Evolutionary conservation across 1,140 invertebrate species (phyloP), one percentile per base, ranked within the genome.

Genomic region (Holcopasites calliopsidis): DNA sequence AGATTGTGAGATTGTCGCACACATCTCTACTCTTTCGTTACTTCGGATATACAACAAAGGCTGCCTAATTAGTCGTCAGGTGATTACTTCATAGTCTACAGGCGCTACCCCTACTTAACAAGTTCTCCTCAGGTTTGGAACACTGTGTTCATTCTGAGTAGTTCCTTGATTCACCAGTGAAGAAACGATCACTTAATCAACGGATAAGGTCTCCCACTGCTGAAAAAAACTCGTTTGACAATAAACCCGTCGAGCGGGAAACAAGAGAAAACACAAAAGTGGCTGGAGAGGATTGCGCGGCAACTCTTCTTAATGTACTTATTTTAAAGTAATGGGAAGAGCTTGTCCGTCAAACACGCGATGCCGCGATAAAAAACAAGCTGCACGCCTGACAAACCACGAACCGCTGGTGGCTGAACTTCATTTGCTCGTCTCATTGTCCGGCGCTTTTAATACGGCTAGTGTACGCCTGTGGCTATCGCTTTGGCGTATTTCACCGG

Each of bases 331-430:
- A 77, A 82, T 82, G 79, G 69, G 77, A 80, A 49, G 68, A 76
- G 66, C 55, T 76, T 71, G 54, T n/a, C 33, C 55, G 55, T 69
- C 38, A 57, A 68, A 66, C 62, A 72, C 38, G 44, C 66, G 68
- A 47, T 57, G 47, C 74, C 47, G 52, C 33, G 72, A 79, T 78
- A 71, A 84, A 86, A 87, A 78, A 85, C 76, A 86, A 83, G 75
- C 78, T 71, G 75, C 77, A 84, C 62, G 73, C 62, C 73, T 85
- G 86, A 85, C 87, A 83, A 87, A 88, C 84, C 77, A 74, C 68
- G 66, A 49, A 55, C 70, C 76, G 79, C 76, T 77, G 77, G 70
- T 76, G 81, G 61, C 69, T 80, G 79, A 82, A 35, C 79, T 86
- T 80, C 85, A 83, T 82, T 85, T 82, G 83, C 61, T 75, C 79